A percentile compares a stretch with the other conserved stretches of the same genome.
These are phyloP conservation scores for Sepiola atlantica DNA, from an alignment of 2,888 invertebrate genomes.

Conservation along the genomic window DNA sequence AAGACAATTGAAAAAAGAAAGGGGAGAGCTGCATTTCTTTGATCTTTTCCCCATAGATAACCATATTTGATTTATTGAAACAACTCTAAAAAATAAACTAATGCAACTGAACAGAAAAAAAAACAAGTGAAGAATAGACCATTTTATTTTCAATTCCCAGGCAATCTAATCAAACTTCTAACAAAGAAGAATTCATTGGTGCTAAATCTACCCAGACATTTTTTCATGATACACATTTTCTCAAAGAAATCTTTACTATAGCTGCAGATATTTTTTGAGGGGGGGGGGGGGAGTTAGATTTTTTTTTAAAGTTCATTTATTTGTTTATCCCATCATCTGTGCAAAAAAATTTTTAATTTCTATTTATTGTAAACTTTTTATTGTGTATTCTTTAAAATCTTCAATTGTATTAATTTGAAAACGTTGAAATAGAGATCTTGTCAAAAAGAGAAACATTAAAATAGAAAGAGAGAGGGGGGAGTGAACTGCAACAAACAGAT, in stretches of 20 bases:
- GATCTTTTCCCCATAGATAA: neutral
- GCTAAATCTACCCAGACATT: neutral
- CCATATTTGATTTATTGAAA: slow-evolving; percentile 16
- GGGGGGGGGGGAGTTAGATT: neutral
- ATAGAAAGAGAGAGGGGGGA: neutral
- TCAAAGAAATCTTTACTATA: neutral
- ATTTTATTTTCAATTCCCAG: neutral
- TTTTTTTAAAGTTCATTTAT: neutral
- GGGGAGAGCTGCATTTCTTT: too few species aligned
- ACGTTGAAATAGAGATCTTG: neutral
- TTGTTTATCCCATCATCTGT: neutral
- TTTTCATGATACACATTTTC: neutral
- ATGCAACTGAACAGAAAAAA: neutral
- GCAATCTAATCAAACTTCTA: neutral
- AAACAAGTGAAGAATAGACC: neutral
- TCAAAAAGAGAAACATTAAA: neutral
- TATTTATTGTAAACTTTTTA: neutral
- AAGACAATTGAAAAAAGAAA: neutral
- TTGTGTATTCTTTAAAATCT: neutral
- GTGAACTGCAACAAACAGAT: neutral
- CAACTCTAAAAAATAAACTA: neutral
- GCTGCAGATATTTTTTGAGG: neutral
- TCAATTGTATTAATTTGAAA: neutral
- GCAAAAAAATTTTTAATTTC: too few species aligned
- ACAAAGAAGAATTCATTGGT: neutral